phyloP scores from a whole-genome alignment of 2,113 vertebrate species.

The Cyanoramphus novaezelandiae region DNA sequence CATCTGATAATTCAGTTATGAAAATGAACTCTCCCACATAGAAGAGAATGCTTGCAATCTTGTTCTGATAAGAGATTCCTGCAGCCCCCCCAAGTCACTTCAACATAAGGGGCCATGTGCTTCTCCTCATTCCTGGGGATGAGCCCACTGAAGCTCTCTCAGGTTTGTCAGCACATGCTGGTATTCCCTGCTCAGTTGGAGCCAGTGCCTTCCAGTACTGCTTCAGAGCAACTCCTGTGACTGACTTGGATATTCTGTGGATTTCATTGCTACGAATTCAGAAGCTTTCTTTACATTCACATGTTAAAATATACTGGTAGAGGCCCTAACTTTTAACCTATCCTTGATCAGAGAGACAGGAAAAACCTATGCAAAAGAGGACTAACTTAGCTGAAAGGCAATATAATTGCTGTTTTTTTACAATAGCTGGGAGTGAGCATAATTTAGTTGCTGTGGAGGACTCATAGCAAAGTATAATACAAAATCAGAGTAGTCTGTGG shows the following conservation, averaged over 20 bases:
- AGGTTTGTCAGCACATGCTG: not conserved
- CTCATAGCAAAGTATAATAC: not conserved
- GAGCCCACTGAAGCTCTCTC: not conserved
- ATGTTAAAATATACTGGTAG: not conserved
- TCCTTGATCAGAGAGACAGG: not conserved
- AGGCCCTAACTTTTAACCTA: not conserved
- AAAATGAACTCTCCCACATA: conserved; percentile 6
- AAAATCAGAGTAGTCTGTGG: not conserved
- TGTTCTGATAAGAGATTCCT: conserved; percentile 47
- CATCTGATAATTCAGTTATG: not conserved
- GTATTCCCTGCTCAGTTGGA: not conserved
- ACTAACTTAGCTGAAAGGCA: not conserved
- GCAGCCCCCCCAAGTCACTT: not conserved
- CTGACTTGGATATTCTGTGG: not conserved
- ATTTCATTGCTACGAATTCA: not conserved
- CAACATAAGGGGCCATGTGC: conserved; percentile 42
- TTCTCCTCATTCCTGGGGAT: conserved; percentile 19
- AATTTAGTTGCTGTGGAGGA: not conserved
- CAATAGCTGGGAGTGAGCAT: not conserved
- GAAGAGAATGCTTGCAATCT: conserved; percentile 52
- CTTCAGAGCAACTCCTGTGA: not conserved
- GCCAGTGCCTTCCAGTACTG: not conserved
- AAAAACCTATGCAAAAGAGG: not conserved
- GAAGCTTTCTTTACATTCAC: not conserved
- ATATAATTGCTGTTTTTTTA: not conserved